These are phyloP conservation scores for Astreopora myriophthalma DNA, from an alignment of 64 coral and sea anemone genomes.

Conservation along the genomic window DNA sequence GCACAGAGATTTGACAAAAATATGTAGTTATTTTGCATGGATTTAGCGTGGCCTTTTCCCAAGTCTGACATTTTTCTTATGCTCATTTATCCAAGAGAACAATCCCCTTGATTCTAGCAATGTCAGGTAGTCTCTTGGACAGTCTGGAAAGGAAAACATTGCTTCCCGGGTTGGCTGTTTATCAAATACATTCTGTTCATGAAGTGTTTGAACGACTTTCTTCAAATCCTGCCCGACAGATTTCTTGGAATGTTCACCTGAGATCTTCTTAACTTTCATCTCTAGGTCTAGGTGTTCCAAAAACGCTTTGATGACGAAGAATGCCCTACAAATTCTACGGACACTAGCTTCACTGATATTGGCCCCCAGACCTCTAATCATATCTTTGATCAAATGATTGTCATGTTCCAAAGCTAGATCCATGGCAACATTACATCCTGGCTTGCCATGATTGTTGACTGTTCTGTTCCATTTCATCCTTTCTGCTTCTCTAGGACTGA, in stretches of 20 bases:
- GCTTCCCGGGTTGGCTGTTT: background rate
- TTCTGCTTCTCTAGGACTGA: conserved; percentile 36
- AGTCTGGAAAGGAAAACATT: too few species aligned
- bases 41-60: too few species aligned
- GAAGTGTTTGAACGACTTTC: conserved; percentile 36
- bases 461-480: conserved; percentile 52
- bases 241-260: conserved; percentile 41
- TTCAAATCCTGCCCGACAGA: background rate
- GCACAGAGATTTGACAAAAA: too few species aligned
- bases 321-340: conserved; percentile 17
- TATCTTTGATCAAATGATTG: conserved; percentile 29
- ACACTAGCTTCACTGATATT: conserved; percentile 55
- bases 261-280: conserved; percentile 8
- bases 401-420: conserved; percentile 46
- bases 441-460: conserved; percentile 13
- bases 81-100: too few species aligned
- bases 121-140: too few species aligned
- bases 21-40: too few species aligned
- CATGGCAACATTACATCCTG: conserved; percentile 39
- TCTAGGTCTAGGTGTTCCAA: background rate
- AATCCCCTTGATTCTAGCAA: too few species aligned
- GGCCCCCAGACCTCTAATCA: conserved; percentile 57
- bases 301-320: background rate
- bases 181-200: conserved; percentile 16
- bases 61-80: too few species aligned